Base-by-base conservation (phyloP, 2,113 vertebrate genomes). In the Epinephelus fuscoguttatus region DNA sequence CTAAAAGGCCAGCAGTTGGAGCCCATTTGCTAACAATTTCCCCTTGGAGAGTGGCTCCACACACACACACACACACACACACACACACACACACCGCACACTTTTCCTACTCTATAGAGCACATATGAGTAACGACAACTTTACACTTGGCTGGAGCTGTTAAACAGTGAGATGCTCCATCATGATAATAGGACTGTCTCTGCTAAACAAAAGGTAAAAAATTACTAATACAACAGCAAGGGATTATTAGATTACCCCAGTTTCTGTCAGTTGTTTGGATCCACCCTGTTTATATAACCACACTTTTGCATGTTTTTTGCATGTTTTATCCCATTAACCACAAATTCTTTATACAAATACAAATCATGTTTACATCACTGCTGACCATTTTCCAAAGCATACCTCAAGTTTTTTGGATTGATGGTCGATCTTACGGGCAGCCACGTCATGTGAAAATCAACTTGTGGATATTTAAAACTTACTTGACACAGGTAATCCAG, bases 1-100 rank as follows among this genome's bases (percentile, higher is more conserved):
- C 89, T 90, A 91, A 93, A 94, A 90, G 92, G 90, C 81, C 91
- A 91, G 90, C 92, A 91, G 92, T 93, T 94, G 92, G 93, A 93
- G 87, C 76, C 92, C 92, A 94, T 94, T 95, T 94, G 89, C 90
- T 90, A 92, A 92, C 92, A 94, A 94, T 94, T 94, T 94, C 91
- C 93, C 92, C 81, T 93, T 73, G 80, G 86, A 91, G 90, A 94
- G 93, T 91, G 88, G 87, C 69, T 90, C 57, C 21, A 75, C 81
- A 82, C 67, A 30, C 30, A 42, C 80, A 66, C 85, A 25, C 64
- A 72, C 67, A 42, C 80, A 66, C 85, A 25, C 64, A 72, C n/a
- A n/a, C n/a, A n/a, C n/a, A 30, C 40, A 42, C 80, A 66, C 85
- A 25, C 64, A 72, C 67, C 71, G 75, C 81, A 77, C 75, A 69